Evolutionary conservation across 2,797 vertebrate species (phyloP).

Genomic region (Gadopsis marmoratus): DNA sequence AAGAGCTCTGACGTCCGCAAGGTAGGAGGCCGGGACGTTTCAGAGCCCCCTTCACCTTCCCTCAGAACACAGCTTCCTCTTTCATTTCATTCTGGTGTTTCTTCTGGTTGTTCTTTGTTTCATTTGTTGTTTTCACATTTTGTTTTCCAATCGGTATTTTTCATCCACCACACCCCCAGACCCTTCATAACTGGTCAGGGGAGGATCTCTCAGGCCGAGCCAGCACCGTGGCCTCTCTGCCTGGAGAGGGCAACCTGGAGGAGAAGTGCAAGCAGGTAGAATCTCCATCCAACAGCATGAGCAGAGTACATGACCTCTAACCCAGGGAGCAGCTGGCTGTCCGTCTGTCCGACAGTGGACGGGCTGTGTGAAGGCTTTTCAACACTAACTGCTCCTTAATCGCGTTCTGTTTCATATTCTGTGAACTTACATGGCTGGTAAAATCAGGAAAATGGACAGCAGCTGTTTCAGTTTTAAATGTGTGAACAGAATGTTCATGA

Average conservation of each 20-base stretch:
- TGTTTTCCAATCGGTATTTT: conserved; percentile 25
- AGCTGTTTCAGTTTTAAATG: background rate
- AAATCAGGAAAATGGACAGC: background rate
- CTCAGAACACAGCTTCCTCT: background rate
- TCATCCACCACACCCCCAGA: conserved; percentile 83
- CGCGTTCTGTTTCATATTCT: background rate
- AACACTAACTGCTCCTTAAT: conserved; percentile 21
- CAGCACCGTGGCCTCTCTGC: conserved; percentile 88
- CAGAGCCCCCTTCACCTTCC: background rate
- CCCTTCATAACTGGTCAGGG: conserved; percentile 90
- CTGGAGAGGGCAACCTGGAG: conserved; percentile 93
- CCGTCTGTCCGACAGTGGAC: background rate
- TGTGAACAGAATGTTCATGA: conserved; percentile 24
- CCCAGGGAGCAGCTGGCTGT: background rate
- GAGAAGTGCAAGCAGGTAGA: conserved; percentile 97
- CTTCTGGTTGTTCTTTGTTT: conserved; percentile 16
- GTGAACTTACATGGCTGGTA: background rate
- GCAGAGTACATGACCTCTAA: conserved; percentile 8
- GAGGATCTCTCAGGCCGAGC: conserved; percentile 90
- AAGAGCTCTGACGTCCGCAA: conserved; percentile 98
- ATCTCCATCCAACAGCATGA: conserved; percentile 39
- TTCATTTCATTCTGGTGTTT: background rate
- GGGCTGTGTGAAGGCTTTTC: conserved; percentile 1
- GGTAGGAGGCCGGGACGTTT: conserved; percentile 74
- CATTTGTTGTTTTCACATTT: conserved; percentile 24